These are phyloP conservation scores for Ectemnius continuus DNA, from an alignment of 2,888 invertebrate genomes.

Conservation along the genomic window DNA sequence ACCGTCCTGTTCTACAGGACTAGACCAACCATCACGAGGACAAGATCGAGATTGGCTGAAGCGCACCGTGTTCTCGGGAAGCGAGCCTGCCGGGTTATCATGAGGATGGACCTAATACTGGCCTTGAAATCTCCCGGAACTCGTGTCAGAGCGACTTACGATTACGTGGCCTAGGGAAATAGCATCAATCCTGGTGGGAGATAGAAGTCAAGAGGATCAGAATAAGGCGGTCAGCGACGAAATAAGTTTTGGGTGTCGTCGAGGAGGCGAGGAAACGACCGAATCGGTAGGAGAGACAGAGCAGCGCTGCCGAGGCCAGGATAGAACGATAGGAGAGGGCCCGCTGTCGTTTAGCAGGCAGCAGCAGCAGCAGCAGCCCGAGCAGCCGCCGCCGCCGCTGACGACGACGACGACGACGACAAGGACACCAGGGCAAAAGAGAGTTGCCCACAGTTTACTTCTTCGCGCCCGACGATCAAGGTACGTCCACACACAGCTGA, in stretches of 20 bases:
- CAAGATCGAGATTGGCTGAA: not conserved
- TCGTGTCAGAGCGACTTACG: slow-evolving; percentile 43
- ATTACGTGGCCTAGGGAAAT: slow-evolving; percentile 36
- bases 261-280: slow-evolving; percentile 25
- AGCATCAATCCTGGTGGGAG: too few relatives aligned
- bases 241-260: slow-evolving; percentile 19
- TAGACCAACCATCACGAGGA: not conserved
- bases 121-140: slow-evolving; percentile 52
- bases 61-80: not conserved
- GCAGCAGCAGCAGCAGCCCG: slow-evolving; percentile 1
- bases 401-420: slow-evolving; percentile 58
- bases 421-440: slow-evolving; percentile 66
- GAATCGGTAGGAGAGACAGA: not conserved
- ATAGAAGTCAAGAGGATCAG: not conserved
- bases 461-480: slow-evolving; percentile 69
- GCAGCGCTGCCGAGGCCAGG: too few relatives aligned
- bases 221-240: slow-evolving; percentile 2
- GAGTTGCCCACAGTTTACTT: slow-evolving; percentile 63
- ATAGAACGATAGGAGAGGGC: too few relatives aligned
- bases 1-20: not conserved
- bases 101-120: slow-evolving; percentile 62
- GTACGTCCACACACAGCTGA: slow-evolving; percentile 63
- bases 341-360: not conserved
- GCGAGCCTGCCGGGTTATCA: slow-evolving; percentile 12
- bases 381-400: slow-evolving; percentile 29